Base-by-base conservation (phyloP, 1,140 invertebrate genomes). In the Caerostris extrusa region DNA sequence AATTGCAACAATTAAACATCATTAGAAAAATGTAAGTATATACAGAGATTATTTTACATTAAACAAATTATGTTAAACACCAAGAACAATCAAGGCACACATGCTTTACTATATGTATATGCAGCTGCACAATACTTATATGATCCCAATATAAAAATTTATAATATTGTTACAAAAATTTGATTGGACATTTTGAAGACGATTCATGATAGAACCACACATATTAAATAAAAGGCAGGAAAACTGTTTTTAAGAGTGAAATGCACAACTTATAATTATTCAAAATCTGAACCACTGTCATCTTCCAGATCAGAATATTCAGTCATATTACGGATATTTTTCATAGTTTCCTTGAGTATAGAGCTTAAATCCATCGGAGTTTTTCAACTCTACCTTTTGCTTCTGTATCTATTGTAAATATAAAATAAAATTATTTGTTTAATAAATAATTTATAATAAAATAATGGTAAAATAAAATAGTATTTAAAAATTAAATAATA, bases 321-420 rank as follows among this genome's bases (percentile, higher is more conserved):
- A 17, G 92, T 93, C 10, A 93, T 93, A 10, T 57, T 81, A 55
- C 92, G 64, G 61, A 93, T 93, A 50, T 56, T 53, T 64, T 93
- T 93, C 92, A 93, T 61, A 55, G 92, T 93, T 81, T 86, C 92
- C 71, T 88, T 69, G 5, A 93, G 71, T 55, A 93, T 58, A 14
- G 17, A 50, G 19, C 69, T 88, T 10, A 93, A 81, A 82, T 93
- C 91, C 91, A 93, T 93, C 50, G 77, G 58, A 50, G 60, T 88
- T 0, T 88, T 0, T 67, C 86, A 5, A 53, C 10, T 88, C 50
- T 85, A 67, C 81, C 56, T 17, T 61, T 71, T 57, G 55, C 10
- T 90, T 92, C 71, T n/a, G n/a, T 34, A 60, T 57, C 71, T 92
- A 34, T 34, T 34, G 50, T 5, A 67, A 87, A 69, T 57, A 85